Base-by-base conservation (phyloP, 2,797 vertebrate species). In the Peromyscus eremicus region DNA sequence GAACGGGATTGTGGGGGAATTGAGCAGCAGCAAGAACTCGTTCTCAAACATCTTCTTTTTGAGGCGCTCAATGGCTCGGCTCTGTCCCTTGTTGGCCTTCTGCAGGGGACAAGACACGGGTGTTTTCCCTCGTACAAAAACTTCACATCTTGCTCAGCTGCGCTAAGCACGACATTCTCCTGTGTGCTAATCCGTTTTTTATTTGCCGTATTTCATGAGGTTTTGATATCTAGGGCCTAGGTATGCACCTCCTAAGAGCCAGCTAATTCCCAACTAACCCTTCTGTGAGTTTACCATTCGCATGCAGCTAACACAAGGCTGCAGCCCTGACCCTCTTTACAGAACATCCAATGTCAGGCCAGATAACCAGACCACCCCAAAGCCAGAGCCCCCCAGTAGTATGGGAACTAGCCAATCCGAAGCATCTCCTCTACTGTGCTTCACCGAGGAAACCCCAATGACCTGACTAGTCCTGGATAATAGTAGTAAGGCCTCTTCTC, bases 41-140 rank as follows among this genome's bases (percentile, higher is more conserved):
- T 99, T 99, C 92, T 99, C 99, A 73, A 99, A 99, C 99, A 99
- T 99, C 98, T 99, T 99, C 99, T 99, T 99, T 98, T 99, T 99
- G 92, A 99, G 99, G 77, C 99, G 99, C 86, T 99, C 99, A 19
- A 99, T 99, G 0, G 98, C 99, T 4, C 99, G 99, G 98, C 99
- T 99, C 98, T 99, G 99, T 43, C 99, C 99, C 97, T 99, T 99
- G 76, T 99, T 99, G 85, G 99, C 99, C 98, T 99, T 99, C 99
- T 99, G 98, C 40, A 88, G 86, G 19, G 25, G 60, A 85, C 0
- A 34, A 87, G 37, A 81, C 49, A 89, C 7, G 76, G 68, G 66
- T 2, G 73, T 70, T 76, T 86, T 79, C 62, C 64, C 40, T 79
- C 46, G 17, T 12, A 23, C 37, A 60, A 40, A 37, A 37, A 40